Evolutionary conservation across 2,113 vertebrate species (phyloP), one percentile per base, ranked within the genome.

Genomic region (Pygoscelis adeliae): DNA sequence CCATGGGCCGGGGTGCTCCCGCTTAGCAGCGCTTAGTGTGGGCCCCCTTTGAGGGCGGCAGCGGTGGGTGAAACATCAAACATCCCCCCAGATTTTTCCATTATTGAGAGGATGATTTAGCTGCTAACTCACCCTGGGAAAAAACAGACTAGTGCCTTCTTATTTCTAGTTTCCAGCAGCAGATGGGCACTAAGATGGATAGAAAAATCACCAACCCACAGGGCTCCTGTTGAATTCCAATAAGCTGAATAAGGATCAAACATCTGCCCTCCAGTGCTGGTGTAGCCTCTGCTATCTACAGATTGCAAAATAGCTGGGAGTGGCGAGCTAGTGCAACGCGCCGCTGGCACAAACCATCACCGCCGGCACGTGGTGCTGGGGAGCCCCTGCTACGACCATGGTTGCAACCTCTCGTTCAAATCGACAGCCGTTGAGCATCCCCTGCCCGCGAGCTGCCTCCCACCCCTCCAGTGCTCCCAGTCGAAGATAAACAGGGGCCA

Each of bases 1-100:
- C 13, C 6, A 5, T 0, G 0, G 67, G 29, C 13, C 0, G 3
- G 32, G 87, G 8, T 42, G 77, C 20, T 34, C 81, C 55, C 4
- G 0, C 49, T 0, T 2, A 59, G 69, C 46, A 20, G 23, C 0
- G 32, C 58, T 32, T 22, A n/a, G 27, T 7, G 1, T 0, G 30
- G 47, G 27, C 9, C 7, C 26, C 58, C 32, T 55, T 8, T 0
- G 3, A 29, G 59, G 49, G 29, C 1, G 2, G 32, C 62, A 46
- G 25, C 0, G 1, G 10, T 11, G 9, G 73, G 2, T 22, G 59
- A 29, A 58, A n/a, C 66, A 19, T 6, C 6, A 6, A 42, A 14
- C 26, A 77, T 6, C 8, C n/a, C 29, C 69, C 76, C 4, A 2
- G 0, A 4, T 18, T 53, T n/a, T 29, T 4, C 52, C 63, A 7